Conservation (phyloP, 37 sponge, comb jelly and placozoan species). For the Hexactinellida sp. region DNA sequence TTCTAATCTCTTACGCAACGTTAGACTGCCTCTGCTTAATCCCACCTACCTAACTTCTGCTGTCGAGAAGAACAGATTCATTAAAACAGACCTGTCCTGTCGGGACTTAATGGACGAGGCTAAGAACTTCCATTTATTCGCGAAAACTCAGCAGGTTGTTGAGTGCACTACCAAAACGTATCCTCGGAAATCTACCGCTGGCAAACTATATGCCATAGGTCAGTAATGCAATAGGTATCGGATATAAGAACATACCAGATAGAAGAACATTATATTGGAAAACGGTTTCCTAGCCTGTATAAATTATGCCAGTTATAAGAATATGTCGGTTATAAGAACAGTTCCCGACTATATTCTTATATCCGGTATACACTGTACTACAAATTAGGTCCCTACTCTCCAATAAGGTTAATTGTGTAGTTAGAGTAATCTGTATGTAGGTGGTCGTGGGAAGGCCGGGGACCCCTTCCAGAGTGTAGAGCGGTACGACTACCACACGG, state of each 20-base stretch:
- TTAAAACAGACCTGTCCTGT: slow-evolving; percentile 43
- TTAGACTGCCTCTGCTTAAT: slow-evolving; percentile 71
- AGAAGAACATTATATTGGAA: no score
- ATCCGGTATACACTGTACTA: no score
- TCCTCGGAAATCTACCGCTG: slow-evolving; percentile 69
- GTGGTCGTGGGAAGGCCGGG: slow-evolving; percentile 75
- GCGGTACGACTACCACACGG: slow-evolving; percentile 66
- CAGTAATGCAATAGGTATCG: no score
- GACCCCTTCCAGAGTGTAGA: slow-evolving; percentile 80
- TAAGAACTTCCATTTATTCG: slow-evolving; percentile 68
- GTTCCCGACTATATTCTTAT: no score
- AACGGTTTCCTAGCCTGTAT: no score
- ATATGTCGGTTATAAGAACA: no score
- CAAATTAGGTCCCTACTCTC: no score
- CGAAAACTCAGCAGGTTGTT: not conserved
- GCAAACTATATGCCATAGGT: slow-evolving; percentile 64
- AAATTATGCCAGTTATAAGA: no score
- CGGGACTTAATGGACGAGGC: slow-evolving; percentile 69
- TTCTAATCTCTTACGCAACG: slow-evolving; percentile 29
- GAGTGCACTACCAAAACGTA: slow-evolving; percentile 16
- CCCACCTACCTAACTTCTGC: slow-evolving; percentile 36
- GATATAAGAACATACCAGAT: no score
- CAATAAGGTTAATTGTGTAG: no score
- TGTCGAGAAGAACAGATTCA: slow-evolving; percentile 49
- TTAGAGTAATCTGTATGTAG: not conserved